A percentile compares a stretch with the other conserved stretches of the same genome.
Evolutionary conservation across 1,140 invertebrate species (phyloP).

Genomic region (Panulirus ornatus): DNA sequence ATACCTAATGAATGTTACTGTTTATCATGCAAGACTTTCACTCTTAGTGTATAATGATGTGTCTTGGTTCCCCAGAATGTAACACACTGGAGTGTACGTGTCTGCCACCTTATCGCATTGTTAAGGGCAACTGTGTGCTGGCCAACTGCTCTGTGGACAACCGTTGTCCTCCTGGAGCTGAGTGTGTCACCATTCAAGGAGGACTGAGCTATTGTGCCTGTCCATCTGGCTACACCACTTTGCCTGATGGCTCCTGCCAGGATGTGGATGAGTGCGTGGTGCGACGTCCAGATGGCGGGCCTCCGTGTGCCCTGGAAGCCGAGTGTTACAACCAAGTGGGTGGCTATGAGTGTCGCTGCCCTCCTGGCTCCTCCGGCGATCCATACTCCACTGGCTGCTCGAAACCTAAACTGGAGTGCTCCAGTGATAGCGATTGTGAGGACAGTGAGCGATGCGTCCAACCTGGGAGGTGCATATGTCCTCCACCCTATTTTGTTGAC

Average conservation of each 20-base stretch:
- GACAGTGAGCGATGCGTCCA: slow-evolving; percentile 93
- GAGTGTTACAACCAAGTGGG: slow-evolving; percentile 91
- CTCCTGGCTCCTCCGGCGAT: slow-evolving; percentile 88
- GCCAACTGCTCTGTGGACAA: slow-evolving; percentile 88
- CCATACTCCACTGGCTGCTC: slow-evolving; percentile 88
- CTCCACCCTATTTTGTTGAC: slow-evolving; percentile 91
- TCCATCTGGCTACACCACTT: slow-evolving; percentile 89
- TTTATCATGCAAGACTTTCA: slow-evolving; percentile 7
- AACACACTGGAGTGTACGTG: slow-evolving; percentile 90
- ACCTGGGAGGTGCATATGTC: slow-evolving; percentile 92
- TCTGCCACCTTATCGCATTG: slow-evolving; percentile 90
- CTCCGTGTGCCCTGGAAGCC: slow-evolving; percentile 90
- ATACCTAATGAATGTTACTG: neutral
- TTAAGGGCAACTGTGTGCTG: slow-evolving; percentile 88
- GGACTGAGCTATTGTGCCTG: slow-evolving; percentile 95
- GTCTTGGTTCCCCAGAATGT: slow-evolving; percentile 82
- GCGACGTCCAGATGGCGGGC: slow-evolving; percentile 77
- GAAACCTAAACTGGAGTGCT: slow-evolving; percentile 87
- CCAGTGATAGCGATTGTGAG: slow-evolving; percentile 89
- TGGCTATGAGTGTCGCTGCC: slow-evolving; percentile 86
- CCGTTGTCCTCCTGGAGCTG: slow-evolving; percentile 88
- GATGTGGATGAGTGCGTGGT: slow-evolving; percentile 87
- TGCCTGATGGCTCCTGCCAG: slow-evolving; percentile 85
- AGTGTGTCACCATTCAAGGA: slow-evolving; percentile 92
- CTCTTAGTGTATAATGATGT: neutral